A percentile compares a stretch with the other conserved stretches of the same genome.
Conservation (phyloP, 2,888 invertebrate species). For the Onchidella celtica region DNA sequence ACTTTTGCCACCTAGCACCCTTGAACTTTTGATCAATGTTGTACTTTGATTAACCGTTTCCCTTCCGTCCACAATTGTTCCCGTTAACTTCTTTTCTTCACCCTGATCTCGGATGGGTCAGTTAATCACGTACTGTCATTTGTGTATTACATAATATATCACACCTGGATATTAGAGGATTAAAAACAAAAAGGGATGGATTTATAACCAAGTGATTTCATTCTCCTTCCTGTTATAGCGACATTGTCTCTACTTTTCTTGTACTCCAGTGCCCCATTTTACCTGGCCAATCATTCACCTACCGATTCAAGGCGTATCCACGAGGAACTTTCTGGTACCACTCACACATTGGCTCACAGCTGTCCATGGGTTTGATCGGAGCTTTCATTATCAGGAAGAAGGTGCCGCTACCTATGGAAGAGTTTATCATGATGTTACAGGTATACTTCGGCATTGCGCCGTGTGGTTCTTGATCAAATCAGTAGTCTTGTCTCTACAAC, state of each 20-base stretch:
- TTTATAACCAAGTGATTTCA: neutral
- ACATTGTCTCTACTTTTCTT: slow-evolving; percentile 51
- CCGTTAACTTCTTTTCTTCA: too few relatives aligned
- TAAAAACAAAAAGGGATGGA: neutral
- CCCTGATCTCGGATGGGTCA: too few relatives aligned
- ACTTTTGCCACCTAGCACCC: neutral
- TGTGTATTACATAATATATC: too few relatives aligned
- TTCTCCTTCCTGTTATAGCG: neutral
- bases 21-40: too few relatives aligned
- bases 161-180: too few relatives aligned
- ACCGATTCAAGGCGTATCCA: slow-evolving; percentile 62
- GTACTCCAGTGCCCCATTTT: slow-evolving; percentile 71
- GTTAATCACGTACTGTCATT: too few relatives aligned
- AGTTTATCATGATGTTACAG: slow-evolving; percentile 58
- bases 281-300: slow-evolving; percentile 69
- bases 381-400: slow-evolving; percentile 67
- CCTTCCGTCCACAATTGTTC: too few relatives aligned
- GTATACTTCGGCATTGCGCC: too few relatives aligned
- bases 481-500: too few relatives aligned
- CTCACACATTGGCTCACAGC: slow-evolving; percentile 64
- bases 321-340: slow-evolving; percentile 67
- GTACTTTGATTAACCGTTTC: too few relatives aligned
- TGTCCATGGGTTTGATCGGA: slow-evolving; percentile 71
- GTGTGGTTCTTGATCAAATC: too few relatives aligned
- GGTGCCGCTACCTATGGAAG: slow-evolving; percentile 24